Conservation (phyloP, 2,113 vertebrate genomes). For the Natator depressus region DNA sequence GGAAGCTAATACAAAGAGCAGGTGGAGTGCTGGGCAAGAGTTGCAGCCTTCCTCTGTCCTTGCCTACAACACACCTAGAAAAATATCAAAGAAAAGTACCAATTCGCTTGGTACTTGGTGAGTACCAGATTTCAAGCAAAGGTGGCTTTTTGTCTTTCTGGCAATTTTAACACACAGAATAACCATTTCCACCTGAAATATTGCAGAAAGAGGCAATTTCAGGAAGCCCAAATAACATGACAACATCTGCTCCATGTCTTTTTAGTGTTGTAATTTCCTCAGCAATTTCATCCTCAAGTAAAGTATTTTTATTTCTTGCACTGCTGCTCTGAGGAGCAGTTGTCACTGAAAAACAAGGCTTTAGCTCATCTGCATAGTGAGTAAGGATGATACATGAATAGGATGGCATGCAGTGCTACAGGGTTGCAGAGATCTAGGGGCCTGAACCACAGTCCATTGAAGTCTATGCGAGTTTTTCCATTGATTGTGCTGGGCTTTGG, state of each 20-base stretch:
- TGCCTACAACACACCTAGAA: too few species aligned
- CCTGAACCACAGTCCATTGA: neutral
- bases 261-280: neutral
- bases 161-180: neutral
- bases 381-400: neutral
- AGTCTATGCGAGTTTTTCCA: neutral
- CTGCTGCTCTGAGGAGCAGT: neutral
- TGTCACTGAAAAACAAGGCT: neutral
- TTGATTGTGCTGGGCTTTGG: neutral
- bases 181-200: neutral
- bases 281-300: neutral
- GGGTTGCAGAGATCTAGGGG: neutral
- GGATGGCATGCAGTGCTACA: neutral
- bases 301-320: neutral
- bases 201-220: neutral
- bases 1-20: too few species aligned
- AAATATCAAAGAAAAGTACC: too few species aligned
- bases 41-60: too few species aligned
- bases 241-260: neutral
- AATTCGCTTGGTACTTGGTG: too few species aligned
- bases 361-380: neutral
- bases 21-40: too few species aligned
- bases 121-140: too few species aligned
- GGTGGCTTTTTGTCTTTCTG: too few species aligned
- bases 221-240: neutral